phyloP scores from a whole-genome alignment of 2,113 vertebrate species.

The Corydoras sp. region DNA sequence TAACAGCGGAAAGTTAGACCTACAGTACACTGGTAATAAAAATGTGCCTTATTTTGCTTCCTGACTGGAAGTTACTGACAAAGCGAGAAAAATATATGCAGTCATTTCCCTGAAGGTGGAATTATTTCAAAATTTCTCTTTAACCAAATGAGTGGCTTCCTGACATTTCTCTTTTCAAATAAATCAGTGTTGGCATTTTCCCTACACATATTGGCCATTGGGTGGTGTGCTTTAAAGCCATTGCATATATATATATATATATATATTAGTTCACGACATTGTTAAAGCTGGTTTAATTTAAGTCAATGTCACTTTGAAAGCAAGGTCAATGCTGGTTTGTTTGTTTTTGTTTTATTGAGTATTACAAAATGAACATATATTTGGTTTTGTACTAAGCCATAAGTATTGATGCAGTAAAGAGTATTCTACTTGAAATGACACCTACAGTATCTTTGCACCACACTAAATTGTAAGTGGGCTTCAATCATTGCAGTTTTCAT shows the following conservation, averaged over 20 bases:
- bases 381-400: no score
- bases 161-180: conserved; percentile 39
- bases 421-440: no score
- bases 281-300: no score
- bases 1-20: conserved; percentile 12
- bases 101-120: conserved; percentile 25
- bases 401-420: no score
- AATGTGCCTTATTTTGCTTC: conserved; percentile 21
- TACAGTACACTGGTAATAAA: conserved; percentile 39
- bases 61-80: conserved; percentile 30
- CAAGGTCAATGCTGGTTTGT: no score
- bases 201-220: conserved; percentile 34
- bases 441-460: no score
- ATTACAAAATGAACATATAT: no score
- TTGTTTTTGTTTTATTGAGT: no score
- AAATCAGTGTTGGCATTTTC: conserved; percentile 47
- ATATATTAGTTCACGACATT: no score
- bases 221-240: conserved; percentile 20
- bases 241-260: background rate
- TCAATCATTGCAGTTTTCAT: no score
- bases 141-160: conserved; percentile 37
- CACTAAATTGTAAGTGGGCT: no score
- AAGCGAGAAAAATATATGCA: conserved; percentile 36
- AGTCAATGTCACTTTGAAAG: no score
- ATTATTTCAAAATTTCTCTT: conserved; percentile 40